Evolutionary conservation across 1,140 invertebrate genomes (phyloP).

Genomic region (Temnothorax curvispinosus): DNA sequence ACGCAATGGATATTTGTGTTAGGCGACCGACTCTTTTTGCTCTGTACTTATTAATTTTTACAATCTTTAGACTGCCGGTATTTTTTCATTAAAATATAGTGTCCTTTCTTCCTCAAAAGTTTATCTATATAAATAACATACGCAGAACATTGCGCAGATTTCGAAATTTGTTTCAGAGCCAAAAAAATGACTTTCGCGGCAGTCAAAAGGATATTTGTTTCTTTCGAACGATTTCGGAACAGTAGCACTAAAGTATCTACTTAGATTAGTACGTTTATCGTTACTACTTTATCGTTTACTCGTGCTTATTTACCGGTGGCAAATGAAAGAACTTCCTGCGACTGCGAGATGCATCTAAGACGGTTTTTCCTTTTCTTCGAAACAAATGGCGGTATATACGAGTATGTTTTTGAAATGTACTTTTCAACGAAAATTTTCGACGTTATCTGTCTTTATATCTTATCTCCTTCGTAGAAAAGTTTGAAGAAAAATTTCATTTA

Average conservation of each 20-base stretch:
- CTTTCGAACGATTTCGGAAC: neutral
- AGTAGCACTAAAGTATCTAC: neutral
- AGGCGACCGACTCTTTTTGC: neutral
- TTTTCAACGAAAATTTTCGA: conserved; percentile 21
- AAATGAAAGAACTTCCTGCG: neutral
- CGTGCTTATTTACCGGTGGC: neutral
- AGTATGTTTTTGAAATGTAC: neutral
- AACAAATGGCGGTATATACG: neutral
- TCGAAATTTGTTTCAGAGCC: too few relatives aligned
- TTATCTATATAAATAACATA: too few relatives aligned
- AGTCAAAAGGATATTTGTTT: neutral
- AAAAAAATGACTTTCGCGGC: too few relatives aligned
- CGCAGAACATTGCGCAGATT: too few relatives aligned
- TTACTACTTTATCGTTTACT: neutral
- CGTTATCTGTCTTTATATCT: conserved; percentile 35
- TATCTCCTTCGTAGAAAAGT: neutral
- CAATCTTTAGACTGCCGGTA: too few relatives aligned
- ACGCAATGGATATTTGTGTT: neutral
- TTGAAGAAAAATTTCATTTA: conserved; percentile 31
- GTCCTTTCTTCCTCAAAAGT: too few relatives aligned
- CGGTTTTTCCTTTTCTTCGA: neutral
- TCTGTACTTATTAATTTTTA: neutral
- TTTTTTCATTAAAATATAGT: too few relatives aligned
- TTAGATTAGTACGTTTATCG: neutral
- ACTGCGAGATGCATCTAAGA: neutral